Percentiles rank a stretch among this genome's conserved stretches.
Evolutionary conservation across 2,113 vertebrate genomes (phyloP).

Genomic region (Oophaga pumilio): DNA sequence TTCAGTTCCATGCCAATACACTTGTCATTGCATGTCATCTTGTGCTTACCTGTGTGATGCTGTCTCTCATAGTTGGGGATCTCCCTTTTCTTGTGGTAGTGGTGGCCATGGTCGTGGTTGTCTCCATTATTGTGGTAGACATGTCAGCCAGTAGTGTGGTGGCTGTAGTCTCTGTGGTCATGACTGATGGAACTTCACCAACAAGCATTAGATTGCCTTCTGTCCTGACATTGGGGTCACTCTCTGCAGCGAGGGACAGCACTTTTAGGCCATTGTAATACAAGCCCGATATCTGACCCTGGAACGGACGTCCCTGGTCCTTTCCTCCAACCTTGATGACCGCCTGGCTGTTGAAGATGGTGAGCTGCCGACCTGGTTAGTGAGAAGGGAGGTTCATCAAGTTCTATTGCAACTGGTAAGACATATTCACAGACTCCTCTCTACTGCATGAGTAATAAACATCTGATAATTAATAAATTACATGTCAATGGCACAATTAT

Average conservation of each 20-base stretch:
- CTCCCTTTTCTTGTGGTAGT: constrained; percentile 89
- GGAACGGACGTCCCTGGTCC: constrained; percentile 89
- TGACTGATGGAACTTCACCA: constrained; percentile 84
- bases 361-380: constrained; percentile 87
- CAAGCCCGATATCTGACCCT: constrained; percentile 92
- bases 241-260: constrained; percentile 90
- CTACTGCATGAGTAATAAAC: neutral
- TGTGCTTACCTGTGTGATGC: constrained; percentile 85
- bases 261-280: constrained; percentile 96
- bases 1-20: neutral
- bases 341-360: constrained; percentile 97
- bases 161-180: constrained; percentile 87
- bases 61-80: constrained; percentile 88
- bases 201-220: constrained; percentile 90
- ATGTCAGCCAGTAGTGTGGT: constrained; percentile 89
- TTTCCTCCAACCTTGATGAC: constrained; percentile 90
- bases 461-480: neutral
- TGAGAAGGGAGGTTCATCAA: neutral
- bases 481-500: neutral
- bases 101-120: constrained; percentile 92
- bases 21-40: neutral
- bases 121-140: constrained; percentile 96
- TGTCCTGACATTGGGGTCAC: constrained; percentile 85
- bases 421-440: neutral
- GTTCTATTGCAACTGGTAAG: neutral